Percentiles rank a stretch among this genome's conserved stretches.
These are phyloP conservation scores for Onychomys leucogaster DNA, from an alignment of 2,797 vertebrate species.

Conservation along the genomic window DNA sequence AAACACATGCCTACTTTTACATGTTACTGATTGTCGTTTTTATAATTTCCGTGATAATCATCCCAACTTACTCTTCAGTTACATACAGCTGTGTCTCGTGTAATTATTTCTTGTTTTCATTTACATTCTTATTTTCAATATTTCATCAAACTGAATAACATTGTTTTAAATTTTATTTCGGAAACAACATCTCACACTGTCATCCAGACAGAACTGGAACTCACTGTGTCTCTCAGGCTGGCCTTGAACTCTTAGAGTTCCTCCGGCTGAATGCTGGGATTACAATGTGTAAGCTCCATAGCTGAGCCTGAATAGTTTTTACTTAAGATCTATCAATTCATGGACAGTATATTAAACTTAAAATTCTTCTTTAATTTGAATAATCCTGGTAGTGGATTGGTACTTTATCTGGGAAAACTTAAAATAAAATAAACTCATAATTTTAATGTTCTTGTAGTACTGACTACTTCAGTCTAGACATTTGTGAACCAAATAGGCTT, in stretches of 20 bases:
- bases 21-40: not conserved
- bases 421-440: not conserved
- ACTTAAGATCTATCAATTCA: slow-evolving; percentile 34
- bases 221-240: not conserved
- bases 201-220: too few relatives aligned
- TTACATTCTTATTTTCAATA: not conserved
- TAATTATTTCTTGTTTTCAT: not conserved
- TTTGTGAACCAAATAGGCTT: not conserved
- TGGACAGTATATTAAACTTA: not conserved
- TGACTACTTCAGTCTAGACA: not conserved
- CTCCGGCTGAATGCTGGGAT: not conserved
- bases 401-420: not conserved
- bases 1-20: not conserved
- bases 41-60: not conserved
- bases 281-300: not conserved
- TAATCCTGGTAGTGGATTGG: not conserved
- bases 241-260: not conserved
- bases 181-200: not conserved
- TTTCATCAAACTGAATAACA: slow-evolving; percentile 27
- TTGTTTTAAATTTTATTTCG: not conserved
- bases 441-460: slow-evolving; percentile 11
- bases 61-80: not conserved
- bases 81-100: not conserved
- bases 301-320: not conserved
- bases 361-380: not conserved